These are phyloP conservation scores for Neofelis nebulosa DNA, from an alignment of 2,113 vertebrate species.

Conservation along the genomic window DNA sequence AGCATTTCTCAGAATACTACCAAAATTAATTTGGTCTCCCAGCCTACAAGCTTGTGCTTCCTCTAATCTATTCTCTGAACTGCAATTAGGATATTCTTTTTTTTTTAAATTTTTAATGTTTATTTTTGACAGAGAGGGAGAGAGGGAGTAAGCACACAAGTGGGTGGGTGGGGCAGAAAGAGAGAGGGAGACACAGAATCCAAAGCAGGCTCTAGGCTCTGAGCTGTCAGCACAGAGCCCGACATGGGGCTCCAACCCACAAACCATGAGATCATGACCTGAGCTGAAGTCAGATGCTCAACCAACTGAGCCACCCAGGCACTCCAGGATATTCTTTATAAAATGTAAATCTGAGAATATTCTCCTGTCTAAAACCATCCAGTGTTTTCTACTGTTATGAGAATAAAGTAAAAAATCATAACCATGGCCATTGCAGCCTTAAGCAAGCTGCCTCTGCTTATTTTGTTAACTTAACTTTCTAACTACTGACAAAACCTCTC, in stretches of 20 bases:
- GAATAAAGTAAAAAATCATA: neutral
- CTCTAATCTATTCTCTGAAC: neutral
- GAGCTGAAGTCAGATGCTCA: too few relatives aligned
- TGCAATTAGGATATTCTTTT: neutral
- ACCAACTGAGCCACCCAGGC: too few relatives aligned
- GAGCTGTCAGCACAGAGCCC: too few relatives aligned
- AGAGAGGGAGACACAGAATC: too few relatives aligned
- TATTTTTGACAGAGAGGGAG: too few relatives aligned
- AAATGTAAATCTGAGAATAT: neutral
- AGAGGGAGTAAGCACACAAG: too few relatives aligned
- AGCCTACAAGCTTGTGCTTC: neutral
- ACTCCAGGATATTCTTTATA: neutral
- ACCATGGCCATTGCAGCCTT: neutral
- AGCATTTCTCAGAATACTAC: neutral
- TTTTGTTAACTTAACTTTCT: neutral
- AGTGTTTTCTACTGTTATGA: neutral
- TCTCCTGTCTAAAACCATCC: neutral
- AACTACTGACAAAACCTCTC: neutral
- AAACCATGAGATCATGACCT: too few relatives aligned
- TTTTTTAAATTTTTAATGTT: too few relatives aligned
- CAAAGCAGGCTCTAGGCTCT: too few relatives aligned
- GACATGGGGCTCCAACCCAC: too few relatives aligned
- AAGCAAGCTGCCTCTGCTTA: neutral
- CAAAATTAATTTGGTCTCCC: neutral
- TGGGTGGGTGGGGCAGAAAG: too few relatives aligned